Percentiles rank a stretch among this genome's conserved stretches.
Evolutionary conservation across 92 coral and sea anemone genomes (phyloP).

Genomic region (Muricea muricata): DNA sequence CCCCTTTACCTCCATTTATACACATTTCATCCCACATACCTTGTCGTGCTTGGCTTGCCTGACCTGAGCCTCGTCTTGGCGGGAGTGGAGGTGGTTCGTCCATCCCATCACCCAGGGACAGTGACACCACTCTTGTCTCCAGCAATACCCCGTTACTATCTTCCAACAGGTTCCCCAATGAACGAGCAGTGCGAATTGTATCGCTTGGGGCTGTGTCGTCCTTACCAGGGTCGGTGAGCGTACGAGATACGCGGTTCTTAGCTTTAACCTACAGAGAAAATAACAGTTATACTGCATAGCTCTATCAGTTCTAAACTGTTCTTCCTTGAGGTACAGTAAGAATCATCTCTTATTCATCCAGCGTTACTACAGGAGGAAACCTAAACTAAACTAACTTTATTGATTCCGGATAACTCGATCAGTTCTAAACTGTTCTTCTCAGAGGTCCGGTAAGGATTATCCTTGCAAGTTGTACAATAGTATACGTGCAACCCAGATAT

Average conservation of each 20-base stretch:
- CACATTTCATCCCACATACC: neutral
- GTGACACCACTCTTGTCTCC: neutral
- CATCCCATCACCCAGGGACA: constrained; percentile 6
- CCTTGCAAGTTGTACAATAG: too few relatives aligned
- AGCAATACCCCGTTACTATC: neutral
- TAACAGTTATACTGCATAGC: neutral
- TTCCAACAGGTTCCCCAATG: constrained; percentile 8
- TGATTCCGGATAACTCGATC: too few relatives aligned
- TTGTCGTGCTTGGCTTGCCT: neutral
- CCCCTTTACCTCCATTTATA: neutral
- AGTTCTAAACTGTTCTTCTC: too few relatives aligned
- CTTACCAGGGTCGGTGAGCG: constrained; percentile 28
- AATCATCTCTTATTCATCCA: too few relatives aligned
- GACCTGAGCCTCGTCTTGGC: constrained; percentile 14
- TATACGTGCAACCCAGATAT: too few relatives aligned
- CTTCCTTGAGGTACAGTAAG: too few relatives aligned
- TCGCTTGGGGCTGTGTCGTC: neutral
- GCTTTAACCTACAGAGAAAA: neutral
- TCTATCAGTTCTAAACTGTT: too few relatives aligned
- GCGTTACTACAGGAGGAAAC: too few relatives aligned
- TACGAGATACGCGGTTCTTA: neutral
- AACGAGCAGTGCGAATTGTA: neutral
- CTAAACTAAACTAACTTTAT: too few relatives aligned
- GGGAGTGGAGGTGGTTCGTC: constrained; percentile 38
- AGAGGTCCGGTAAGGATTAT: too few relatives aligned